These are phyloP conservation scores for Phyllotreta cruciferae DNA, from an alignment of 2,888 invertebrate species.

Conservation along the genomic window DNA sequence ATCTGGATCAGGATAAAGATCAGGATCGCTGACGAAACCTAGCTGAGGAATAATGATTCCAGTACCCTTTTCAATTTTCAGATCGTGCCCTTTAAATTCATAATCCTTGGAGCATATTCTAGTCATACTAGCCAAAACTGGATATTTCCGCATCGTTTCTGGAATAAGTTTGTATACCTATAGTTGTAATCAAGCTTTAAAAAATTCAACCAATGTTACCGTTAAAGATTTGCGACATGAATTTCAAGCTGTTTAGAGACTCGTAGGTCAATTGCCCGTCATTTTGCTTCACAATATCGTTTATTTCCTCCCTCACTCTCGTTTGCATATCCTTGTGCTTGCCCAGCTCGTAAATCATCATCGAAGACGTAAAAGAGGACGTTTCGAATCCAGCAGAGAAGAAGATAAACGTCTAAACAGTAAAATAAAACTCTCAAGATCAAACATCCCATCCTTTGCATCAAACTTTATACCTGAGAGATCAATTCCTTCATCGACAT, in stretches of 20 bases:
- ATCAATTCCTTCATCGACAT: conserved; percentile 48
- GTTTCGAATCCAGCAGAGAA: background rate
- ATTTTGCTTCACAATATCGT: background rate
- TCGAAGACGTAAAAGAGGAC: background rate
- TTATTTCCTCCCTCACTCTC: background rate
- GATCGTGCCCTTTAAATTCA: background rate
- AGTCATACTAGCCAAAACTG: background rate
- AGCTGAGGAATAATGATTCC: conserved; percentile 45
- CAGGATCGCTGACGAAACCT: conserved; percentile 53
- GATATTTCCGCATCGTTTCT: background rate
- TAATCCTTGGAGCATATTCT: background rate
- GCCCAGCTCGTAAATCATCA: background rate
- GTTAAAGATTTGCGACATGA: background rate
- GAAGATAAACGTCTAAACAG: background rate
- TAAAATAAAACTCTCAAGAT: background rate
- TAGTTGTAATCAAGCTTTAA: background rate
- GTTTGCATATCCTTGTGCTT: background rate
- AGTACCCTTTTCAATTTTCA: background rate
- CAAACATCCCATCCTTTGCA: too few species aligned
- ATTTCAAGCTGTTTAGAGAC: background rate
- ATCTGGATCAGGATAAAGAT: conserved; percentile 55
- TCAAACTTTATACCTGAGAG: conserved; percentile 58
- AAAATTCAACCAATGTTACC: background rate
- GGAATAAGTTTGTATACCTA: background rate
- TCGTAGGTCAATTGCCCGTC: too few species aligned